A percentile compares a stretch with the other conserved stretches of the same genome.
Evolutionary conservation across 2,888 invertebrate genomes (phyloP).

Genomic region (Craniophora ligustri): DNA sequence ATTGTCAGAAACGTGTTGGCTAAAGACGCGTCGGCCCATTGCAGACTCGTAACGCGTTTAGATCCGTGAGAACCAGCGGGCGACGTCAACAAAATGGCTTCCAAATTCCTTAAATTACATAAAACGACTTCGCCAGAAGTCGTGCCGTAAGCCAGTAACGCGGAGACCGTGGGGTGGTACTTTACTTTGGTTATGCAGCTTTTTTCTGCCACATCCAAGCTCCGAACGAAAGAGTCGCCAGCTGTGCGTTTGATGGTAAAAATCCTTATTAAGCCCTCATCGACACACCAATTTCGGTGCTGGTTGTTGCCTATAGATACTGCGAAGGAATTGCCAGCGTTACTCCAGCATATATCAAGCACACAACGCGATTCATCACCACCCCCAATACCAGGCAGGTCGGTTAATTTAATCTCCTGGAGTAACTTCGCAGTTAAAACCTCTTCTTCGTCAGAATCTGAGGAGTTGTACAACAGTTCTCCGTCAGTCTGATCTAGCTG

Average conservation of each 20-base stretch:
- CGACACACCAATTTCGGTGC: slow-evolving; percentile 79
- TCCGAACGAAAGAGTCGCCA: slow-evolving; percentile 80
- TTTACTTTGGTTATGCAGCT: slow-evolving; percentile 75
- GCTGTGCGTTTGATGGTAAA: slow-evolving; percentile 76
- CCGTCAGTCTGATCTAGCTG: slow-evolving; percentile 72
- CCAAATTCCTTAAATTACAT: slow-evolving; percentile 68
- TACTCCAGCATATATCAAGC: slow-evolving; percentile 75
- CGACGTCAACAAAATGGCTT: slow-evolving; percentile 66
- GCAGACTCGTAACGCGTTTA: slow-evolving; percentile 66
- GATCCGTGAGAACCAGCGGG: slow-evolving; percentile 75
- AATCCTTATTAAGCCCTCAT: slow-evolving; percentile 74
- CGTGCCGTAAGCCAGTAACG: slow-evolving; percentile 78
- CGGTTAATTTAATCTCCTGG: slow-evolving; percentile 70
- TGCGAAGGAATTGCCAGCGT: slow-evolving; percentile 76
- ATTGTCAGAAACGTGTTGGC: slow-evolving; percentile 71
- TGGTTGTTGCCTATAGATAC: slow-evolving; percentile 72
- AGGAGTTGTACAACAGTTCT: slow-evolving; percentile 66
- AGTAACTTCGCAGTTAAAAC: slow-evolving; percentile 66
- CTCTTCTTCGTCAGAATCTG: slow-evolving; percentile 82
- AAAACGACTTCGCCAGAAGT: slow-evolving; percentile 77
- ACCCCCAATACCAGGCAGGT: slow-evolving; percentile 59
- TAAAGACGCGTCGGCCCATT: slow-evolving; percentile 73
- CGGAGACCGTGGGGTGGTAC: slow-evolving; percentile 73
- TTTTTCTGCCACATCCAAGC: slow-evolving; percentile 74
- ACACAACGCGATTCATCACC: slow-evolving; percentile 72